Conservation (phyloP, 1,140 invertebrate genomes). For the Lysiphlebus fabarum region DNA sequence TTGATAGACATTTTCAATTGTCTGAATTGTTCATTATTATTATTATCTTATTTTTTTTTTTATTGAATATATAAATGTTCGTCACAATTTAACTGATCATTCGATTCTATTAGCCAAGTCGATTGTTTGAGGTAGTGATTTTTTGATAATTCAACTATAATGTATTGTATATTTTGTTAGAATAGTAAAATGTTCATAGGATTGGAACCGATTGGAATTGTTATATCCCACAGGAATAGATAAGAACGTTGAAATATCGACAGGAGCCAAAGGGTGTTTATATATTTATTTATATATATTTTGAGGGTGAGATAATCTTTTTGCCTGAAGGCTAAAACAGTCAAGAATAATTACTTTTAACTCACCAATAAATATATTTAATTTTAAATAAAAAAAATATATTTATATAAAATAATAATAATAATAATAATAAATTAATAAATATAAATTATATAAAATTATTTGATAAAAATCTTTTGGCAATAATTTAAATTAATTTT, state of each 20-base stretch:
- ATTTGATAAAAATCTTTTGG: too few relatives aligned
- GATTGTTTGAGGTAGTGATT: constrained; percentile 7
- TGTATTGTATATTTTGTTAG: constrained; percentile 22
- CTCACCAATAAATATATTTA: too few relatives aligned
- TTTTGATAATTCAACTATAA: constrained; percentile 19
- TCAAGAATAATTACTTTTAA: constrained; percentile 50
- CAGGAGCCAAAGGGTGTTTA: constrained; percentile 44
- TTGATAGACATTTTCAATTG: too few relatives aligned
- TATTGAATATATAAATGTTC: background rate
- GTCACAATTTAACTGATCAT: constrained; percentile 6
- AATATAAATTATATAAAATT: too few relatives aligned
- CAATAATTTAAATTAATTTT: too few relatives aligned
- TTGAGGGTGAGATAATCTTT: constrained; percentile 45
- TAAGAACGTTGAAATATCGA: constrained; percentile 51
- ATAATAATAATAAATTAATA: background rate
- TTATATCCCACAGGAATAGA: constrained; percentile 41
- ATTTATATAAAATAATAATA: constrained; percentile 7
- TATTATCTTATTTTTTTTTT: too few relatives aligned
- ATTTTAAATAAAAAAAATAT: background rate
- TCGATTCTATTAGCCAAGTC: constrained; percentile 25
- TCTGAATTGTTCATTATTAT: too few relatives aligned
- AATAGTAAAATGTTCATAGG: constrained; percentile 18
- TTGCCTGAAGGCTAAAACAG: constrained; percentile 42
- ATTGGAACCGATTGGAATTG: constrained; percentile 32
- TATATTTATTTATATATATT: constrained; percentile 22